Base-by-base conservation (phyloP, 2,797 vertebrate species). In the Manis pentadactyla region DNA sequence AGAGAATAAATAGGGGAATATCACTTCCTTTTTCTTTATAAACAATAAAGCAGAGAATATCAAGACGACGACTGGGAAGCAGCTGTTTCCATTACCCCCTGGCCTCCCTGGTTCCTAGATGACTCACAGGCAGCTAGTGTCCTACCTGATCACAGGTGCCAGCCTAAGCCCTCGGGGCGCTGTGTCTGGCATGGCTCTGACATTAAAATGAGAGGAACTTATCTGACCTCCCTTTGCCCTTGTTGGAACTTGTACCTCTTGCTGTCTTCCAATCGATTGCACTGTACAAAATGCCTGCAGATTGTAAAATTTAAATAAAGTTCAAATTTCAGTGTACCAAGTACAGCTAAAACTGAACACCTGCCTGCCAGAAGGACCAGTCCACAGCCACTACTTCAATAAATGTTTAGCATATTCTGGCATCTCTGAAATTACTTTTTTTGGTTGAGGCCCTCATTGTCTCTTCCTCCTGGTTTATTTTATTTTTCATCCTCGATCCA, bases 151-250 rank as follows among this genome's bases (percentile, higher is more conserved):
- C 29, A 18, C 4, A 75, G 63, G 63, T 6, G 29, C n/a, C 17
- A 17, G 78, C 34, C 21, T 29, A 27, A 14, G 61, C 17, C 8
- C 69, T 86, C 0, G 0, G 75, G 0, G 71, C 79, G 49, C 49
- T 19, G 27, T 23, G 29, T 27, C 85, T 15, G 1, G 31, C 31
- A 27, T 11, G 37, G 31, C 53, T 57, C 37, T 37, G 57, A 85
- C 15, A 11, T 18, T 27, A 59, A 77, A 77, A n/a, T 19, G 7
- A 74, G 46, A 15, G 10, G 34, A 46, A 87, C 77, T 92, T 84
- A 92, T 61, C 69, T 92, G 83, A 94, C 92, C 39, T 92, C 57
- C 23, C 59, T 77, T 51, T 37, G 77, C 57, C 57, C 37, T 63
- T 75, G 51, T 21, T 92, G 73, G 61, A 51, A 93, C 74, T 84